Evolutionary conservation across 2,888 invertebrate genomes (phyloP), one percentile per base, ranked within the genome.

Genomic region (Sylvicola cinctus): DNA sequence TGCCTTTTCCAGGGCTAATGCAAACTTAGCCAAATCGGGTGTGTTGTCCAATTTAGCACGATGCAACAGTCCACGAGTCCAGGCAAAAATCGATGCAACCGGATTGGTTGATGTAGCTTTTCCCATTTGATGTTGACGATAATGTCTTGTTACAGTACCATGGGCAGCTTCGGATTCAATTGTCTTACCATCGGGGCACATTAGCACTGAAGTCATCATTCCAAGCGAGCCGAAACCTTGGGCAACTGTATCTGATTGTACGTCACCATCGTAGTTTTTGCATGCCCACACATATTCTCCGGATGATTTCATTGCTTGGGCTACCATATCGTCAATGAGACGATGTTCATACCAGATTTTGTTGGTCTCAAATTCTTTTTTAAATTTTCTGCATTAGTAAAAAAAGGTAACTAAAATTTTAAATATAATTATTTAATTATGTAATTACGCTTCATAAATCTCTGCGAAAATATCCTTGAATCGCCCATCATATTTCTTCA

Each of bases 381-480:
- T 71, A 61, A 85, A 87, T 16, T 74, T 62, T 42, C 74, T 75
- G 44, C 29, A 49, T 49, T 33, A 36, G 33, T 38, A 34, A 40
- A 42, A 16, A 14, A 40, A 29, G 31, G 28, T 36, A 33, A 37
- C 10, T 34, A 12, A 25, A 12, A 16, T 3, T 20, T 16, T 4
- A 20, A 8, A 17, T 15, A 14, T 3, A 20, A 32, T 10, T 27
- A 16, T 5, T 8, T 16, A 26, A 27, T 6, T 16, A 26, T 7
- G 13, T 3, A 16, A 13, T 52, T 59, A 80, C 80, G 68, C 71
- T 43, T 84, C 74, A 55, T 70, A 88, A 46, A 88, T 70, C 52
- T 84, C 84, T 61, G 85, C 74, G 59, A 88, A 88, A 44, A 88
- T 84, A 51, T 88, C 88, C 62, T 88, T 87, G 61, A 88, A 88